Evolutionary conservation across 1,140 invertebrate species (phyloP).

Genomic region (Drosophila lowei): DNA sequence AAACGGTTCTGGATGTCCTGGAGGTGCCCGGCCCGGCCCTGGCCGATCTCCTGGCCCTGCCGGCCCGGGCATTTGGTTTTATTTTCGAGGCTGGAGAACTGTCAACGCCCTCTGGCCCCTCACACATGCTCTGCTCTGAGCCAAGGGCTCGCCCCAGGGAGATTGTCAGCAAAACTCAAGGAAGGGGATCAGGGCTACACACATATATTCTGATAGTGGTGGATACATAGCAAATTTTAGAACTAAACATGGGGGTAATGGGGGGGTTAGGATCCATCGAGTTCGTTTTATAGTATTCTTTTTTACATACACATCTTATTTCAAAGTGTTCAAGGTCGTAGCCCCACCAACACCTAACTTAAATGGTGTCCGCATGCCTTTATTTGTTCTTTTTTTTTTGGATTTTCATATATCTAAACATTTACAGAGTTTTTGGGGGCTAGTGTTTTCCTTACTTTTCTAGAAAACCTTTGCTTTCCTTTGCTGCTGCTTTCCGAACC

Average conservation of each 20-base stretch:
- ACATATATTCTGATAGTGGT: constrained; percentile 42
- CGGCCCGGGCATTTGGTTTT: constrained; percentile 64
- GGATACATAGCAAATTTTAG: constrained; percentile 35
- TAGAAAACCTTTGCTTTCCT: constrained; percentile 68
- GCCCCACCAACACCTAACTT: constrained; percentile 66
- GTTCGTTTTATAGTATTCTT: constrained; percentile 51
- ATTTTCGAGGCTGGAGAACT: constrained; percentile 75
- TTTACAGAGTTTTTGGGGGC: constrained; percentile 64
- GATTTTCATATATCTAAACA: constrained; percentile 70
- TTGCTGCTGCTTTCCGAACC: constrained; percentile 52
- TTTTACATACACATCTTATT: constrained; percentile 71
- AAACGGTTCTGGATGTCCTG: constrained; percentile 72
- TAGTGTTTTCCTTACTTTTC: constrained; percentile 16
- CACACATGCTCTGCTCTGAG: neutral
- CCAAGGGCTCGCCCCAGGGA: neutral
- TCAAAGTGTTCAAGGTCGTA: constrained; percentile 45
- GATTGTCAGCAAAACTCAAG: constrained; percentile 23
- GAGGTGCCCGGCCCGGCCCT: constrained; percentile 36
- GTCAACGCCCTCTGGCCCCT: constrained; percentile 28
- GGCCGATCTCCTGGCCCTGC: constrained; percentile 14
- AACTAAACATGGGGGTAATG: constrained; percentile 52
- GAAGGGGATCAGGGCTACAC: constrained; percentile 9
- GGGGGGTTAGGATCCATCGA: constrained; percentile 48
- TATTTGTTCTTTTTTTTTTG: constrained; percentile 32
- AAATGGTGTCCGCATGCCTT: constrained; percentile 50